Evolutionary conservation across 2,113 vertebrate species (phyloP), one percentile per base, ranked within the genome.

Genomic region (Rhombomys opimus): DNA sequence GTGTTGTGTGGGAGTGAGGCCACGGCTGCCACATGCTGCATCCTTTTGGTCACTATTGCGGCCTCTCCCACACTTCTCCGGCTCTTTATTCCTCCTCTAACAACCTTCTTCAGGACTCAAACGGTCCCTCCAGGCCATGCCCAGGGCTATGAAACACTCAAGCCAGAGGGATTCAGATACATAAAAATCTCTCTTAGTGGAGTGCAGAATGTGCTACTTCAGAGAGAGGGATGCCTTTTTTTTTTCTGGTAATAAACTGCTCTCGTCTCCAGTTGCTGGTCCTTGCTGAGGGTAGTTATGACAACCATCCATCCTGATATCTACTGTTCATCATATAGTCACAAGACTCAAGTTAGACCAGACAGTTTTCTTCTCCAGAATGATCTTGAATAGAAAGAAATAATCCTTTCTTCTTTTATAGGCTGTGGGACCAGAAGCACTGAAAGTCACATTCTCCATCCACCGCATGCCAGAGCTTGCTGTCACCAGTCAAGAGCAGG

Each of bases 391-490:
- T 7, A 65, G 23, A 30, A 25, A 46, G 7, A 15, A 67, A 63
- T 7, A 68, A 72, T 23, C 10, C 14, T 87, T 67, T 68, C 52
- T 54, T 72, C 12, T 52, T 2, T 72, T 73, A 15, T 54, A 87
- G 52, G 54, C 2, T 2, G 7, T 14, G 11, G 80, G 46, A n/a
- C 20, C 11, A 27, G 54, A 35, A 72, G 67, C 1, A 25, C 17
- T 0, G 1, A 1, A 17, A 18, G 4, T 6, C 38, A 7, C 0
- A 1, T 63, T 32, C 25, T 1, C 7, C 5, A 50, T 7, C 25
- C 7, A 30, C 41, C 10, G 23, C 1, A 0, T 22, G 73, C 76
- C 27, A 76, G 46, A 84, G n/a, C 0, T 63, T 10, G 46, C 17
- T 41, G 2, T 22, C 0, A 0, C 0, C 7, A 1, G 14, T 61